Evolutionary conservation across 1,140 invertebrate species (phyloP), one percentile per base, ranked within the genome.

Genomic region (Atta texana): DNA sequence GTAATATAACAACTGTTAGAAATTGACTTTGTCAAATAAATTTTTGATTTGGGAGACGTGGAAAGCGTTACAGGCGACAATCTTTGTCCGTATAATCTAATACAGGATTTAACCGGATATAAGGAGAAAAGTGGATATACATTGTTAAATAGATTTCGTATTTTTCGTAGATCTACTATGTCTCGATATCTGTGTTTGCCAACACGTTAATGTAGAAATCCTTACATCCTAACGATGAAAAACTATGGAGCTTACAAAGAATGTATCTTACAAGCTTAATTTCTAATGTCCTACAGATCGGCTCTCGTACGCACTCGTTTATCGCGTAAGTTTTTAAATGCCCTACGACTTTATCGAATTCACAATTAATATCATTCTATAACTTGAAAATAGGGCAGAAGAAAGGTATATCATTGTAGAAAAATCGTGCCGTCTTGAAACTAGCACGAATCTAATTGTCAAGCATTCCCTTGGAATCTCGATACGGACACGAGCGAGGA

Each of bases 221-320:
- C 77, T 89, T 87, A 90, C 18, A 14, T 44, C 34, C 87, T 87
- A 87, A 84, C 57, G 64, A 87, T 87, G n/a, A 59, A 75, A 85
- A 89, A 84, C 63, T 85, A 59, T 89, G 75, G 51, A 71, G 78
- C 68, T 88, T 87, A 89, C 66, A 51, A 85, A 39, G 34, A 75
- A 53, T 74, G 34, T 74, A 74, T 74, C 3, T 74, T 74, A 84
- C 69, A 84, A 39, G 51, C 68, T 59, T 74, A 74, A 82, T 10
- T 39, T 80, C 53, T 69, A 81, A 81, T 21, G 18, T 69, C 24
- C 76, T 68, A 80, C 31, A 44, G 51, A 71, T 71, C 64, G 51
- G 51, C 12, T 55, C 16, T 16, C 34, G 3, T 21, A 34, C 44
- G 39, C 51, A 16, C 5, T 16, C n/a, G 44, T 78, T 44, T 68